Base-by-base conservation (phyloP, 2,888 invertebrate genomes). In the Pheosia tremula region DNA sequence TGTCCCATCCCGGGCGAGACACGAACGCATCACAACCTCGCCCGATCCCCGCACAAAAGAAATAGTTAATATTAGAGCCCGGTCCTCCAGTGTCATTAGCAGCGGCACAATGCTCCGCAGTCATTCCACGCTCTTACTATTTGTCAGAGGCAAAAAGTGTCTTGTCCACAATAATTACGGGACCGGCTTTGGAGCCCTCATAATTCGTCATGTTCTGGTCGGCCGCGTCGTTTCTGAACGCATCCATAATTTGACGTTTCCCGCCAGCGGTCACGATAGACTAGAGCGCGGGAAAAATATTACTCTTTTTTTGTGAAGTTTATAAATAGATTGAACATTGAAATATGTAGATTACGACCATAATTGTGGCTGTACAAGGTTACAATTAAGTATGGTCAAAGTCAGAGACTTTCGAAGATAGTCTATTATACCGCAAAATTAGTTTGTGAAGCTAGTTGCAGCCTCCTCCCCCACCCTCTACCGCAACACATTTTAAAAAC, bases 201-300 rank as follows among this genome's bases (percentile, higher is more conserved):
- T 92, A 91, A 92, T 93, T 93, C 93, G 93, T 92, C 89, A 91
- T 93, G 93, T 93, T 93, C 91, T 92, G 92, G 84, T 93, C 89
- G 90, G 90, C 87, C 89, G 91, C 87, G 78, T 86, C 85, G 85
- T 86, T 85, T 89, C 83, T 85, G 90, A 89, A 88, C 89, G 90
- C 89, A 86, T 86, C 86, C 88, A 85, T 92, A 91, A 92, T 92
- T 93, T 90, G 90, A 90, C 86, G 87, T 88, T 91, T 92, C 92
- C 91, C 92, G 90, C 85, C 82, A 80, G 77, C 83, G 80, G 81
- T 83, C 84, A 85, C 83, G 84, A 82, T 67, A 55, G 55, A 66
- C 66, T 66, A 58, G 77, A 84, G 81, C 83, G 86, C 87, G 87
- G 87, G 86, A 87, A 89, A 24, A 85, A 79, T 79, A 74, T 65